A percentile compares a stretch with the other conserved stretches of the same genome.
Conservation (phyloP, 2,888 invertebrate species). For the Cerastis leucographa region DNA sequence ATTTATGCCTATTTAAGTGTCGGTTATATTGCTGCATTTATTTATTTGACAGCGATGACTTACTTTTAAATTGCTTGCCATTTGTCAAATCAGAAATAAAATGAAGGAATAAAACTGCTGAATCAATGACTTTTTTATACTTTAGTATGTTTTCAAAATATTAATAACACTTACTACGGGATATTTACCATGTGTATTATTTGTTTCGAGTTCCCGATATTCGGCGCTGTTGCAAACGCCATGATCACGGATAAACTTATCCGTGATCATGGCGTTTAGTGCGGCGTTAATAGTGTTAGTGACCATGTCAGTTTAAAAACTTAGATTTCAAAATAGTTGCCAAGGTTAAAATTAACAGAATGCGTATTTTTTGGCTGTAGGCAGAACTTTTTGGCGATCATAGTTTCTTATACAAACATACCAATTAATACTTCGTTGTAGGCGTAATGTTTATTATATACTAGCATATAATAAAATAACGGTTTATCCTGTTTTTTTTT, state of each 20-base stretch:
- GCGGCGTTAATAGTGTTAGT: too few species aligned
- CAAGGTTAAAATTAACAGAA: constrained; percentile 38
- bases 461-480: constrained; percentile 28
- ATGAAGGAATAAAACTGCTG: not conserved
- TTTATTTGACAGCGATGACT: constrained; percentile 16
- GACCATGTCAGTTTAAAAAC: too few species aligned
- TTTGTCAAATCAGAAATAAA: constrained; percentile 7
- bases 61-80: constrained; percentile 9
- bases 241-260: too few species aligned
- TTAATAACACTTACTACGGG: too few species aligned
- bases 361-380: constrained; percentile 8
- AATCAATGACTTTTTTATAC: not conserved
- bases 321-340: too few species aligned
- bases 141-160: constrained; percentile 23
- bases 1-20: constrained; percentile 6
- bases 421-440: constrained; percentile 34
- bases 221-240: too few species aligned
- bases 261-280: too few species aligned
- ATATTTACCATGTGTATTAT: too few species aligned
- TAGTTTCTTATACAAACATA: constrained; percentile 35
- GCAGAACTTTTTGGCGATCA: constrained; percentile 19
- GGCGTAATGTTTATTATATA: constrained; percentile 29
- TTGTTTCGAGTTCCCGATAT: too few species aligned
- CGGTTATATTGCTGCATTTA: not conserved
- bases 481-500: not conserved